Evolutionary conservation across 30 jellyfish, hydroid and myxozoan species (phyloP), one percentile per base, ranked within the genome.

Genomic region (Aurelia coerulea): DNA sequence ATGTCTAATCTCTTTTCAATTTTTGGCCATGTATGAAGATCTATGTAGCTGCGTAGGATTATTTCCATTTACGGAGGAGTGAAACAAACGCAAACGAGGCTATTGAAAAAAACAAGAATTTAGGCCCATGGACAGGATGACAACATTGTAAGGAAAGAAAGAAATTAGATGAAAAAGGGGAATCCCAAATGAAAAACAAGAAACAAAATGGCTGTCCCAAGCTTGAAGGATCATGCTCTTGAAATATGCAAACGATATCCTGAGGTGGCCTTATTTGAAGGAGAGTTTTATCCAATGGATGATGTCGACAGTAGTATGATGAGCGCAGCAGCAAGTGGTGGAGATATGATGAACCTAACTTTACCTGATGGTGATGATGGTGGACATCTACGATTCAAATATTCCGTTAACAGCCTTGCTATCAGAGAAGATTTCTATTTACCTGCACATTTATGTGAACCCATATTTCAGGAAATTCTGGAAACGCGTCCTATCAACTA

Each of bases 401-500:
- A 14, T 53, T 70, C 32, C 18, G 73, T n/a, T 14, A 49, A 72
- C 54, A 51, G 15, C 34, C 65, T 70, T 15, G 31, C n/a, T 10
- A 83, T 90, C 56, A 75, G 60, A 18, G 83, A 76, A 17, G 87
- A 71, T 19, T 81, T 84, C 14, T 83, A 39, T 80, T 63, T 90
- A 35, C 95, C 97, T 13, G 84, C 79, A 39, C 49, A 33, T 72
- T 68, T 83, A 3, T 74, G 97, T 58, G 97, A 90, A 60, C 88
- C 79, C n/a, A 49, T 90, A 34, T 73, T 90, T 18, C 83, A 76
- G 23, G 54, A 60, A 32, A 68, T 90, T 9, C 68, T 84, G 56
- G 76, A 52, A 41, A 52, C 62, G 10, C 90, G 84, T 18, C 89
- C 93, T 3, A 31, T 60, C 14, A 49, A 54, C 12, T 90, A 64